Evolutionary conservation across 2,113 vertebrate genomes (phyloP).

Genomic region (Origma solitaria): DNA sequence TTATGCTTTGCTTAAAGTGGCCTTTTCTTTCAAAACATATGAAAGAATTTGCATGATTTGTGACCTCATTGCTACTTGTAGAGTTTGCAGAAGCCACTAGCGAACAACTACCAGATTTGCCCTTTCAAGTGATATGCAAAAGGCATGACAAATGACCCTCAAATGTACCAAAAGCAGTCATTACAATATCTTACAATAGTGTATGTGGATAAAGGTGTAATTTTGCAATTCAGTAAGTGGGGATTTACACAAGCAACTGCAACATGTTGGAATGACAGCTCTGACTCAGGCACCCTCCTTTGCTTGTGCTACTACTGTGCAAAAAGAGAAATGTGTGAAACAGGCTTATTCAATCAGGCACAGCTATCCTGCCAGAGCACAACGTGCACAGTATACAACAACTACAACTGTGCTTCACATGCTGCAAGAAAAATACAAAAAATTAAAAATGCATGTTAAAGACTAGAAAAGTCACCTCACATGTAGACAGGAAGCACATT

Average conservation of each 20-base stretch:
- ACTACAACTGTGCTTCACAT: too few relatives aligned
- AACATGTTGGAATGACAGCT: not conserved
- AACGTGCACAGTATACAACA: rapidly evolving
- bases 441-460: not conserved
- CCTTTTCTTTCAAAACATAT: conserved; percentile 21
- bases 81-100: conserved; percentile 29
- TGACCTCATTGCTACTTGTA: conserved; percentile 13
- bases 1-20: conserved; percentile 16
- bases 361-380: not conserved
- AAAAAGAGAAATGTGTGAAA: rapidly evolving
- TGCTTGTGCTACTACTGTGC: not conserved
- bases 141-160: conserved; percentile 22
- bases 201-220: not conserved
- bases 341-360: not conserved
- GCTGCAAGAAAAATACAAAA: not conserved
- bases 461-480: not conserved
- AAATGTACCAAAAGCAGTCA: not conserved
- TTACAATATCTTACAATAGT: not conserved
- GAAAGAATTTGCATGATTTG: conserved; percentile 13
- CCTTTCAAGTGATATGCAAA: not conserved
- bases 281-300: not conserved
- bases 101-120: conserved; percentile 18
- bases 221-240: not conserved
- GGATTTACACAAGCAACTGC: not conserved
- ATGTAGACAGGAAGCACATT: rapidly evolving